Conservation (phyloP, 1,140 invertebrate species). For the Lepidostoma basale region DNA sequence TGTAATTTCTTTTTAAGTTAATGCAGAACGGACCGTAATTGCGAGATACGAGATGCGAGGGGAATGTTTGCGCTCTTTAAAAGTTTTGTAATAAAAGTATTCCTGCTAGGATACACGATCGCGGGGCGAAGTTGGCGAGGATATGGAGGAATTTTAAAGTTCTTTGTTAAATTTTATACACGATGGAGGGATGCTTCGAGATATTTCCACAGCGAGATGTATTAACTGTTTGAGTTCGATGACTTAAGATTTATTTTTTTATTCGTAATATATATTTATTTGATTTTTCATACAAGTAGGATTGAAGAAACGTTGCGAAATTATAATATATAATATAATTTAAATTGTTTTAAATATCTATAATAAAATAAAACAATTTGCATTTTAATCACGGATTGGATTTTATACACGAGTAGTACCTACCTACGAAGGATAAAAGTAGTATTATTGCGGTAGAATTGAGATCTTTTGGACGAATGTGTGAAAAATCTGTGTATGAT, state of each 20-base stretch:
- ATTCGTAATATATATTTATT: not conserved
- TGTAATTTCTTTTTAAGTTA: slow-evolving; percentile 15
- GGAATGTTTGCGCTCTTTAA: not conserved
- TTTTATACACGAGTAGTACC: too few species aligned
- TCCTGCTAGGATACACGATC: not conserved
- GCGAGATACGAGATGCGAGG: not conserved
- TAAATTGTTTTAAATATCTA: too few species aligned
- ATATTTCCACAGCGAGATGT: not conserved
- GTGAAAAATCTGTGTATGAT: too few species aligned
- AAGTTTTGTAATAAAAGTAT: slow-evolving; percentile 11
- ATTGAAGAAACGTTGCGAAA: too few species aligned
- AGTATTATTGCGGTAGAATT: too few species aligned
- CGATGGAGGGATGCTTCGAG: not conserved
- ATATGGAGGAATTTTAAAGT: not conserved
- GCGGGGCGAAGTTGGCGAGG: not conserved
- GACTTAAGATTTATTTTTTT: not conserved
- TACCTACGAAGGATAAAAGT: too few species aligned
- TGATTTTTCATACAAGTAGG: too few species aligned
- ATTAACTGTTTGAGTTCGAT: not conserved
- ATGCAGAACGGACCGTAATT: not conserved
- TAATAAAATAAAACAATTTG: too few species aligned
- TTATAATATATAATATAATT: too few species aligned
- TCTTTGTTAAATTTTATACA: not conserved
- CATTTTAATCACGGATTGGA: too few species aligned
- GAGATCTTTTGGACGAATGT: too few species aligned